phyloP scores from a whole-genome alignment of 2,113 vertebrate species.

The Cichladusa arquata region DNA sequence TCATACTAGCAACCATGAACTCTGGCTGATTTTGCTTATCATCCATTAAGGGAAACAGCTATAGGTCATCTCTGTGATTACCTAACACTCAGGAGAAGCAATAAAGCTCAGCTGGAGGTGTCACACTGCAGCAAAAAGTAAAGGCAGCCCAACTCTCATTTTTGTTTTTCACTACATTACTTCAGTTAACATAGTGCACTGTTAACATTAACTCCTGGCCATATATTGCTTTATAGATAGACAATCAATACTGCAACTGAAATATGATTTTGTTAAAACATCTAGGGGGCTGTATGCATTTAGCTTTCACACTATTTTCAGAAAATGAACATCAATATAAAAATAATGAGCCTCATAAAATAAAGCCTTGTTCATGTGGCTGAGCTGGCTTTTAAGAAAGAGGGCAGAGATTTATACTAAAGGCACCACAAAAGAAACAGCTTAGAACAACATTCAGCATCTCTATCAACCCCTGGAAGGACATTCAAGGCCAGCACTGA shows the following conservation, averaged over 20 bases:
- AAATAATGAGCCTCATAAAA: conserved; percentile 74
- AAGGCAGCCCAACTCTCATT: conserved; percentile 17
- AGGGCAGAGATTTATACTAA: conserved; percentile 63
- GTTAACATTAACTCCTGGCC: conserved; percentile 68
- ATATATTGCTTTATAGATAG: conserved; percentile 69
- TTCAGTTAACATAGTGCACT: conserved; percentile 68
- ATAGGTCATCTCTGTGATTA: conserved; percentile 57
- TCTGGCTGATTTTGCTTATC: conserved; percentile 58
- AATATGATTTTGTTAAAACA: conserved; percentile 73
- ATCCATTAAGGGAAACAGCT: conserved; percentile 39
- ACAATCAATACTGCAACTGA: conserved; percentile 69
- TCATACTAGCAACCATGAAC: conserved; percentile 11
- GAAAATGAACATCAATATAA: conserved; percentile 74
- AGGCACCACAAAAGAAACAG: conserved; percentile 56
- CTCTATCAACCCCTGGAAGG: conserved; percentile 35
- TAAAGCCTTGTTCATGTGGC: conserved; percentile 61
- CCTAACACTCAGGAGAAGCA: conserved; percentile 32
- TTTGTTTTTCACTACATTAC: conserved; percentile 66
- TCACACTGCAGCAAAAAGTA: conserved; percentile 40
- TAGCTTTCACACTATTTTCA: conserved; percentile 72
- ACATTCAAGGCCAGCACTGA: conserved; percentile 26
- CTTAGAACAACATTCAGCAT: conserved; percentile 57
- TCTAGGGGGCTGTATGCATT: conserved; percentile 69
- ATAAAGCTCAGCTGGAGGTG: conserved; percentile 47
- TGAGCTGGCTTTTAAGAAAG: conserved; percentile 70